Base-by-base conservation (phyloP, 2,113 vertebrate species). In the Poicephalus meyeri region DNA sequence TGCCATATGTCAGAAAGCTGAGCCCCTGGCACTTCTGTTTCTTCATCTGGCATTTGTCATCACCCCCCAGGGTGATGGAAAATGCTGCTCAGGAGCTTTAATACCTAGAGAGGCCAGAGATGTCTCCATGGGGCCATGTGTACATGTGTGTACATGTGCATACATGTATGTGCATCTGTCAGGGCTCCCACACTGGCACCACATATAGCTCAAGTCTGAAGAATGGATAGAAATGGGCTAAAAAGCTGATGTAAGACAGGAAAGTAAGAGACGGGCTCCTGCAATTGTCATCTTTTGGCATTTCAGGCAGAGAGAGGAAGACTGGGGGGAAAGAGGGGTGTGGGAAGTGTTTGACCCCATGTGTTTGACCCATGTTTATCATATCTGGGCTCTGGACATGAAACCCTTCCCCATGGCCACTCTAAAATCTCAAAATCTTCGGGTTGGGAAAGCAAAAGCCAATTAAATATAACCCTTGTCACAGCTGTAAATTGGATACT, bases 301-400 rank as follows among this genome's bases (percentile, higher is more conserved):
- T 56, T 78, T 46, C 16, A 66, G 68, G 42, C 16, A 37, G 1
- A 23, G 29, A 47, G 24, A 74, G 17, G 44, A 56, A 44, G 41
- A 58, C 6, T 0, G 4, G 5, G 16, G 2, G 9, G 6, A 24
- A 12, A 44, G 13, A 76, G 33, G 31, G 16, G 8, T 50, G 42
- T 10, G 61, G 72, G 58, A 61, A 0, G 4, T 31, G 46, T n/a
- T 5, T 63, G 29, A 83, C 8, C 26, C 26, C 86, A 66, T 58
- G 31, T 58, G 56, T 58, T 58, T 58, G 33, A 58, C 55, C 26
- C 9, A 9, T 19, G 29, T 56, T 61, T 44, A 31, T 70, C 0
- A 0, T 19, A 20, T 35, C 16, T 58, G 53, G 26, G 13, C 3
- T 19, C 14, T 3, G 1, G 19, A 55, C 0, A 0, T 7, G 33